Evolutionary conservation across 2,888 invertebrate species (phyloP), one percentile per base, ranked within the genome.

Genomic region (Dilophus febrilis): DNA sequence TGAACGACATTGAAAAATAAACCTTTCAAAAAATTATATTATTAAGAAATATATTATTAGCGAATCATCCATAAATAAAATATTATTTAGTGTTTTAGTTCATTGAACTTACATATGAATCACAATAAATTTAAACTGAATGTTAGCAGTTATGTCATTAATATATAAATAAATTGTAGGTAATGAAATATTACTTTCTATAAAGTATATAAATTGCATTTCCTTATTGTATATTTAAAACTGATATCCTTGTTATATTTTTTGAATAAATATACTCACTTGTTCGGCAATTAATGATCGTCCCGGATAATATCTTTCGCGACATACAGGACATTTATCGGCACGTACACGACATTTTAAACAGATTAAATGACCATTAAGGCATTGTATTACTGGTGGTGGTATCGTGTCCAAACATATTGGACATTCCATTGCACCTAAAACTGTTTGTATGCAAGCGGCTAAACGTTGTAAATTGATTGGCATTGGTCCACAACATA

Each of bases 351-450:
- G 67, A 50, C 76, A 77, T 42, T 64, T 64, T 28, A 66, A 61
- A 52, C 76, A 76, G 35, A 75, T 64, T 44, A 76, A 61, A 53
- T 77, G 77, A 1, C 77, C 76, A 49, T 74, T 72, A 40, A 72
- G 70, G 50, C 77, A 77, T 50, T 76, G 75, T 46, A 71, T 67
- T 1, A 70, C 69, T 4, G 76, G 76, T 11, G 75, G 70, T 30
- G 64, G 54, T 42, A 74, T 71, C 39, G 71, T 72, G 46, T 74
- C 71, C 48, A 72, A 57, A 50, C 77, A 77, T 34, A 77, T 67
- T 16, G 77, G 76, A 50, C 77, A 77, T 51, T 77, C 76, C 45
- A 77, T 56, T 46, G 66, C 59, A 38, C 59, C 53, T 34, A 71
- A 55, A 43, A 71, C 65, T 37, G 65, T 58, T 41, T 67, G 63